phyloP scores from a whole-genome alignment of 2,888 invertebrate species.

The Drosophila tripunctata region DNA sequence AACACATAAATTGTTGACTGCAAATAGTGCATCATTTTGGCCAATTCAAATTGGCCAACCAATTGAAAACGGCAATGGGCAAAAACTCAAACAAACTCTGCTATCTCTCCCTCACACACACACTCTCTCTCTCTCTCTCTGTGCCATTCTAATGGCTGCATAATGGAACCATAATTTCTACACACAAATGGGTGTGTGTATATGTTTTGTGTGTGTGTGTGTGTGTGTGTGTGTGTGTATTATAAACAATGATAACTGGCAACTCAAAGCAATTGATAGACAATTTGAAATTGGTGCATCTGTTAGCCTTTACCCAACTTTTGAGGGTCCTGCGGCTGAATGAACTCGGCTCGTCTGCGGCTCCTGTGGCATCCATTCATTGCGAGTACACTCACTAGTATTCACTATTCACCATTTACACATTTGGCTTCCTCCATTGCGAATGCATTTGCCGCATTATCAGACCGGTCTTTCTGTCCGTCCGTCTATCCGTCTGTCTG shows the following conservation, averaged over 20 bases:
- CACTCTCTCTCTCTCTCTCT: no score
- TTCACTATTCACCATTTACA: constrained; percentile 23
- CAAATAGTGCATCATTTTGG: constrained; percentile 15
- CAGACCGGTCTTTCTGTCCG: constrained; percentile 7
- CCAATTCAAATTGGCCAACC: constrained; percentile 14
- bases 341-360: constrained; percentile 42
- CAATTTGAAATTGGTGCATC: constrained; percentile 28
- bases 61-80: constrained; percentile 14
- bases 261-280: constrained; percentile 42
- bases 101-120: not conserved
- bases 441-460: constrained; percentile 51
- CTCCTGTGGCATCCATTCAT: constrained; percentile 30
- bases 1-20: constrained; percentile 20
- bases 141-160: not conserved
- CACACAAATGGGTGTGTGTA: not conserved
- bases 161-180: constrained; percentile 21
- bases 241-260: constrained; percentile 28
- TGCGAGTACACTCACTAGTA: not conserved
- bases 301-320: constrained; percentile 30
- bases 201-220: not conserved
- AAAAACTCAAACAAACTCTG: not conserved
- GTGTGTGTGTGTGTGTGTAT: not conserved
- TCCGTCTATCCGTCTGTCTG: not conserved
- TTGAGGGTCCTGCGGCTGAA: constrained; percentile 37
- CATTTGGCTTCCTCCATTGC: constrained; percentile 31